phyloP scores from a whole-genome alignment of 2,797 vertebrate genomes.

The Rhinichthys osculus region DNA sequence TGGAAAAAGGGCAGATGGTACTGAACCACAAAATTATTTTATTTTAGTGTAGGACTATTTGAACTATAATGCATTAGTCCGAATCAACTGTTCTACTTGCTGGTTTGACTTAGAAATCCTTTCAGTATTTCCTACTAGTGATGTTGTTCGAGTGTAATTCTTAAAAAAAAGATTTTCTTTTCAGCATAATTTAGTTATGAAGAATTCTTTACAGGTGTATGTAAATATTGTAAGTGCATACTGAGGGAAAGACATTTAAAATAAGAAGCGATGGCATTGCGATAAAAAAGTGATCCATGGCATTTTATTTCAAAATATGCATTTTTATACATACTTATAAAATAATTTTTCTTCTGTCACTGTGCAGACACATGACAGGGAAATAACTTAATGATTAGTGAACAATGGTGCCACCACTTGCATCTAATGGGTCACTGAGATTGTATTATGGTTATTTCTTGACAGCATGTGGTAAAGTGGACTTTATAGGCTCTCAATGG shows the following conservation, averaged over 20 bases:
- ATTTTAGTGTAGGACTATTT: not conserved
- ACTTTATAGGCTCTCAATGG: not conserved
- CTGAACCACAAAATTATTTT: not conserved
- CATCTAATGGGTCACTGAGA: constrained; percentile 36
- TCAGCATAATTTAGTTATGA: no score
- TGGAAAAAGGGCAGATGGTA: not conserved
- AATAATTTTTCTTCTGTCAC: not conserved
- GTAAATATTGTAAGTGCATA: constrained; percentile 6
- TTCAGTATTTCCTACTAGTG: not conserved
- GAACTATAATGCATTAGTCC: not conserved
- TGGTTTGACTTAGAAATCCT: not conserved
- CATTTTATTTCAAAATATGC: not conserved
- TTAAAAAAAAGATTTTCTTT: not conserved
- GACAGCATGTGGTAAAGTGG: constrained; percentile 19
- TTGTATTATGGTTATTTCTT: constrained; percentile 21
- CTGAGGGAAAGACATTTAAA: not conserved
- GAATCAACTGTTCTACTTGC: not conserved
- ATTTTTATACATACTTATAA: not conserved
- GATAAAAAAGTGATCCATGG: not conserved
- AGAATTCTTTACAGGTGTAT: not conserved
- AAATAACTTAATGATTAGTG: constrained; percentile 25
- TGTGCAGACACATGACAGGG: not conserved
- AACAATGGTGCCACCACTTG: constrained; percentile 6
- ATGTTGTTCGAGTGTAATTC: not conserved
- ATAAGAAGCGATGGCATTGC: not conserved